Conservation (phyloP, 2,888 invertebrate species). For the Drosophila sordidula region DNA sequence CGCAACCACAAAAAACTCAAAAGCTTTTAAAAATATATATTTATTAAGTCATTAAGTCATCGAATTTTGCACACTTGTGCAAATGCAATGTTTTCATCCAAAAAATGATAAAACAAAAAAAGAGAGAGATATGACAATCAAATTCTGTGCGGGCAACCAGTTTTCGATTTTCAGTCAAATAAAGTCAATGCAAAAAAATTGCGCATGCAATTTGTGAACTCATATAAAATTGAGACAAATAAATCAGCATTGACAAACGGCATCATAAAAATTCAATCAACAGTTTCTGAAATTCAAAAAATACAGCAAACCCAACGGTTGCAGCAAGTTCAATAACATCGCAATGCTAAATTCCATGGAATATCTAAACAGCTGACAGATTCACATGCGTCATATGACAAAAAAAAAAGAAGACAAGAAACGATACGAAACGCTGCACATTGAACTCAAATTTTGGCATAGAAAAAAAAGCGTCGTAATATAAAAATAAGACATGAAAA, state of each 20-base stretch:
- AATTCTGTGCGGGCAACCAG: conserved; percentile 21
- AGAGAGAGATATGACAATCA: conserved; percentile 1
- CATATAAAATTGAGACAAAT: conserved; percentile 34
- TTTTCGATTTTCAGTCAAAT: conserved; percentile 24
- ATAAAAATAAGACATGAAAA: conserved; percentile 1
- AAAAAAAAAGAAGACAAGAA: not conserved
- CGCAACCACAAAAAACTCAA: no score
- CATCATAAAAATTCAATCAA: conserved; percentile 59
- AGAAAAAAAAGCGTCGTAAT: conserved; percentile 5
- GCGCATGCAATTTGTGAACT: conserved; percentile 16
- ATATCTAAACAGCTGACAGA: conserved; percentile 65
- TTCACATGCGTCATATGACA: conserved; percentile 44
- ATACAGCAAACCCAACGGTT: conserved; percentile 15
- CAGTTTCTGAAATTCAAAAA: not conserved
- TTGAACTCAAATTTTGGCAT: conserved; percentile 50
- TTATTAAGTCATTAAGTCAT: not conserved
- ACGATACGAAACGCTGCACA: conserved; percentile 31
- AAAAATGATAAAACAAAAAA: not conserved
- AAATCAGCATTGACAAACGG: conserved; percentile 66
- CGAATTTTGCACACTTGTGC: not conserved
- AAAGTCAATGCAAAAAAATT: conserved; percentile 11
- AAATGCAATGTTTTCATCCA: not conserved
- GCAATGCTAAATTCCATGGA: conserved; percentile 29
- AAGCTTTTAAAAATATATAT: not conserved
- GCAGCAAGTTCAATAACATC: conserved; percentile 62